Evolutionary conservation across 2,888 invertebrate genomes (phyloP), one percentile per base, ranked within the genome.

Genomic region (Pediacus dermestoides): DNA sequence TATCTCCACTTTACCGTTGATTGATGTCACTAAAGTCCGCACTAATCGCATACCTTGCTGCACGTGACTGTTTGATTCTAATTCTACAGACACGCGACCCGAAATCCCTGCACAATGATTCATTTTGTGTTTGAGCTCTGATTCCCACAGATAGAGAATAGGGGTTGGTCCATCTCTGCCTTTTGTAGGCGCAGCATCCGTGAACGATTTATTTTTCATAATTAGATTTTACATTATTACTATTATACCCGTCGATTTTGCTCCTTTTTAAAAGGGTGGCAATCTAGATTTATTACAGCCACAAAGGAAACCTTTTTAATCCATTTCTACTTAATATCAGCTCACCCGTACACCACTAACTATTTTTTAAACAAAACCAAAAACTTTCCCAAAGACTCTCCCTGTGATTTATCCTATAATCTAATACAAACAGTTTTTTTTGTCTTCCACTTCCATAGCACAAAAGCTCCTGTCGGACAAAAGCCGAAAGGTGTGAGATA

Each of bases 71-170:
- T 45, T 48, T 46, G 52, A 54, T 50, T 53, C 58, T 57, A 55
- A 61, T 62, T 62, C 63, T 55, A 48, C 37, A 30, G 63, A 46
- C 66, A 63, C 64, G 64, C 59, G 64, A 47, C 63, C 45, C 44
- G 37, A 61, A 65, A 64, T 64, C 64, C 63, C 60, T 48, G 52
- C 57, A 57, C 63, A 63, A 64, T 66, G 64, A 64, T 64, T 65
- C 64, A 65, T 64, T 66, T 23, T 60, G 53, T 57, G 57, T 57
- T 57, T 56, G 57, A 53, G 52, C 52, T 51, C 48, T 58, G 66
- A 60, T 67, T 67, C 67, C 66, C 66, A 67, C 66, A 65, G 62
- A 56, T 52, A 50, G 41, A 38, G 30, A 31, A 34, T 18, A 38
- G 36, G 37, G 34, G 23, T 22, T 15, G 28, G 14, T 32, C 32